Base-by-base conservation (phyloP, 2,888 invertebrate species). In the Scaptomyza reducta region DNA sequence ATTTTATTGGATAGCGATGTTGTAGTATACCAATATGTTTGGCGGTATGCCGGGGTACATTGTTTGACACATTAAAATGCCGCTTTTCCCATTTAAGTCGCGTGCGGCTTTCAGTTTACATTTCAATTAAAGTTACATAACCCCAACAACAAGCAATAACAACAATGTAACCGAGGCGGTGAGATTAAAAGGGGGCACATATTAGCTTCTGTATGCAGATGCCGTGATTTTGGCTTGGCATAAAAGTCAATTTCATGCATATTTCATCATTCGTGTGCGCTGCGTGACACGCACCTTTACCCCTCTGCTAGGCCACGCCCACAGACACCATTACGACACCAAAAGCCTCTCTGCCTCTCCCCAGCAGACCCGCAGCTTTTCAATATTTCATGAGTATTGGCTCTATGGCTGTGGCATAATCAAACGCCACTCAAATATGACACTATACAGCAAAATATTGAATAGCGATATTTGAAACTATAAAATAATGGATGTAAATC, bases 191-290 rank as follows among this genome's bases (percentile, higher is more conserved):
- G 29, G 25, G 46, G 57, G 38, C 18, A 27, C 16, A 25, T 25
- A 53, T 69, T 33, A 65, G 56, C 74, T 68, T 57, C 60, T 65
- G 64, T 77, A 70, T 79, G 74, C 77, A 72, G 84, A 73, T 83
- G 80, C 70, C 74, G 84, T 87, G 87, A 87, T 84, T 87, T 87
- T 77, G 73, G 79, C 70, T 79, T 82, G 62, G 60, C 72, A 79
- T 70, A 87, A 86, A 79, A 83, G 87, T 87, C 85, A 85, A 85
- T 85, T 85, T 82, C 83, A 87, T 84, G 83, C 83, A 87, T 85
- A 87, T 88, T 86, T 87, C 79, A 86, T 79, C 70, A 86, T 65
- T 65, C 74, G 74, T 64, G 66, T 62, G 49, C 14, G 61, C 61
- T 59, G 64, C 67, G 68, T 66, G 74, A 76, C 76, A 74, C 74